Base-by-base conservation (phyloP, 2,797 vertebrate genomes). In the Typhlichthys eigenmanni region DNA sequence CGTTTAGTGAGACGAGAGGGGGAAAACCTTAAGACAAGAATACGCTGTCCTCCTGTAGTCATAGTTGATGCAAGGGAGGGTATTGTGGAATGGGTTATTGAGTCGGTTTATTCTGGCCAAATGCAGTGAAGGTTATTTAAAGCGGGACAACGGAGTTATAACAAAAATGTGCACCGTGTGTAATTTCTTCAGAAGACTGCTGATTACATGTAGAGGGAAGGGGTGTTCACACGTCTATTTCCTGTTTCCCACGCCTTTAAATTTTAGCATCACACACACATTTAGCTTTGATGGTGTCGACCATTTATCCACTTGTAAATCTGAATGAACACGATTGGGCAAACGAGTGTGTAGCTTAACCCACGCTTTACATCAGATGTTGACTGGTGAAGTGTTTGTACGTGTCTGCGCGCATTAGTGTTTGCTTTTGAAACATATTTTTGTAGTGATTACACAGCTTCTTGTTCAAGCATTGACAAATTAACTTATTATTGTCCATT, bases 391-490 rank as follows among this genome's bases (percentile, higher is more conserved):
- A 55, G 68, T 49, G 64, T 68, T 72, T 49, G 71, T 60, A 13
- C 68, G 34, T 38, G 6, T 38, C 5, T 38, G 34, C 8, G 34
- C 8, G 34, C 3, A 24, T 38, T 4, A 6, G 7, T 38, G 34
- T 56, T 68, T 74, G 66, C 75, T 83, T 72, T 65, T 76, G 79
- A 71, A 80, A 64, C 45, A 78, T n/a, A 78, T 83, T 75, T 84
- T 80, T 2, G 70, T 80, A 47, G 61, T 75, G 82, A 78, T 60
- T 67, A 64, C 8, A 81, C 79, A 71, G 84, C 81, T 81, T 84
- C 79, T 84, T 79, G 73, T 71, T 79, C 75, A 14, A 3, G 77
- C 65, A 65, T 81, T 75, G 68, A 69, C 57, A 70, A 69, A 60
- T 47, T 64, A 53, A 7, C 45, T 55, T n/a, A 46, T 53, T 10